These are phyloP conservation scores for Marmota monax DNA, from an alignment of 2,113 vertebrate species.

Conservation along the genomic window DNA sequence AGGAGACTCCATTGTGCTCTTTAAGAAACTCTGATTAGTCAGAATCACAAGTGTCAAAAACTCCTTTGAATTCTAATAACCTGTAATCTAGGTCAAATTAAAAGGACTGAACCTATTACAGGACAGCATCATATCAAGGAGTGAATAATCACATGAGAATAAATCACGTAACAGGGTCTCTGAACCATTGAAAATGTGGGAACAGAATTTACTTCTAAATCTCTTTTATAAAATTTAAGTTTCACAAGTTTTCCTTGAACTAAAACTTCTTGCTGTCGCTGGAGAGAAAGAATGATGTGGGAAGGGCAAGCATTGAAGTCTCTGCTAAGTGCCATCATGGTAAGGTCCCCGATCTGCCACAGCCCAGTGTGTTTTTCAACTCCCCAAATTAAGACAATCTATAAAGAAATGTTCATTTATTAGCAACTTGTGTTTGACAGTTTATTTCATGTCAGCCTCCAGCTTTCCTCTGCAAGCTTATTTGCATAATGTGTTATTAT, in stretches of 20 bases:
- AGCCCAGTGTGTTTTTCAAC: conserved; percentile 84
- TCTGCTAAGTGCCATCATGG: conserved; percentile 59
- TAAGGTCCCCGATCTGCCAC: conserved; percentile 69
- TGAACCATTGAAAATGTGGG: background rate
- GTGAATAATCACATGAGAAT: background rate
- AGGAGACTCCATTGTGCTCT: background rate
- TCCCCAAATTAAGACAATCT: conserved; percentile 89
- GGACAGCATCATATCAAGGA: background rate
- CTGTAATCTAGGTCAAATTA: background rate
- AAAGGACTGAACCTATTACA: background rate
- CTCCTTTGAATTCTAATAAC: background rate
- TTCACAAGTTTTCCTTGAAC: conserved; percentile 45
- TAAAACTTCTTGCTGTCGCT: background rate
- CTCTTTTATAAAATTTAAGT: conserved; percentile 33
- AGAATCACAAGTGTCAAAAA: conserved; percentile 30
- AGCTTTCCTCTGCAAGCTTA: conserved; percentile 90
- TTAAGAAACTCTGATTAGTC: background rate
- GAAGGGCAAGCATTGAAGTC: conserved; percentile 70
- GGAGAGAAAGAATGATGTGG: conserved; percentile 66
- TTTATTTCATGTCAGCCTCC: conserved; percentile 91
- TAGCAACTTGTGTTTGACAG: conserved; percentile 91
- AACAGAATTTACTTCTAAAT: conserved; percentile 11
- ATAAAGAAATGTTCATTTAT: conserved; percentile 92
- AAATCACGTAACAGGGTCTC: background rate
- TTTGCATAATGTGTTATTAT: conserved; percentile 95